Evolutionary conservation across 2,113 vertebrate genomes (phyloP), one percentile per base, ranked within the genome.

Genomic region (Morone saxatilis): DNA sequence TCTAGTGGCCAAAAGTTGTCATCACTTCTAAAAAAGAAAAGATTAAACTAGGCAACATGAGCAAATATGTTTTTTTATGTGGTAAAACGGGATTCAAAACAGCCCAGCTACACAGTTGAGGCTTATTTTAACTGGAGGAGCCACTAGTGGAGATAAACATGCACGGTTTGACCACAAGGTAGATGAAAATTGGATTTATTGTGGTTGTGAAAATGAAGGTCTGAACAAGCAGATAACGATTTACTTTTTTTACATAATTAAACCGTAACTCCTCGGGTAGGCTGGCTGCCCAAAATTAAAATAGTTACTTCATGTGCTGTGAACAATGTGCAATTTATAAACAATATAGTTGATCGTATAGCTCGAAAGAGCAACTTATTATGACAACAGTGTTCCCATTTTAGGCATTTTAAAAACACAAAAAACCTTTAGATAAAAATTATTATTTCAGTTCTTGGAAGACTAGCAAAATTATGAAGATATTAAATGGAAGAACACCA

Each of bases 111-210:
- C 4, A 48, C 51, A 45, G n/a, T 14, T 10, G 31, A 51, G 77
- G 9, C 10, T 50, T 31, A n/a, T n/a, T 45, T 63, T 47, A 3
- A 50, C n/a, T 41, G 43, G 5, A 71, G 11, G 2, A 13, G n/a
- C 17, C 47, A 62, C 13, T 11, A 3, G 9, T 13, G 45, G 10
- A 22, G 1, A 53, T 31, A 61, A 77, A 74, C 17, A 77, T n/a
- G 7, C 45, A 62, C 9, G 16, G 2, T 50, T 43, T 76, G 50
- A 86, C 7, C 40, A 75, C 7, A 45, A 78, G 6, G 41, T 59
- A 47, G 54, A 82, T 50, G 71, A 76, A 84, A 50, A 71, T 6
- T 12, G 1, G 17, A 83, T 94, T 94, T 93, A 93, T 93, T 94
- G 22, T 20, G 4, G 40, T 65, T 80, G 22, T 76, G 69, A 82